Percentiles rank a stretch among this genome's conserved stretches.
Conservation (phyloP, 2,797 vertebrate species). For the Hippocampus kuda region DNA sequence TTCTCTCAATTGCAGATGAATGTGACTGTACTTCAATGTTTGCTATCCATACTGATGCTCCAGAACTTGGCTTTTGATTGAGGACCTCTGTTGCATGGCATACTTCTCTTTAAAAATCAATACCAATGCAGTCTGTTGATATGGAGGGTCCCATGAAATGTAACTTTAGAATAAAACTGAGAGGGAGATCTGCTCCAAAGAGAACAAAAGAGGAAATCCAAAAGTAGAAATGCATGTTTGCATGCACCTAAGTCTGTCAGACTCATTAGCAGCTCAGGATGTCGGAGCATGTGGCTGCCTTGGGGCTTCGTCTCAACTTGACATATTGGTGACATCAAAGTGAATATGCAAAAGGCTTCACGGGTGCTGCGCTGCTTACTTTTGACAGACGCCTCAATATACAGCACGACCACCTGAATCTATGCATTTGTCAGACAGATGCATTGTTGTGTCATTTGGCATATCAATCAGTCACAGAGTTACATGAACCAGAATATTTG, state of each 20-base stretch:
- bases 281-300: conserved; percentile 35
- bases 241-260: conserved; percentile 6
- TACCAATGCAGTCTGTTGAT: not conserved
- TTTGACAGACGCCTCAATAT: conserved; percentile 27
- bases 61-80: not conserved
- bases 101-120: not conserved
- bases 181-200: not conserved
- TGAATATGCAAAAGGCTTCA: conserved; percentile 39
- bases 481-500: not conserved
- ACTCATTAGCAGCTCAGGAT: conserved; percentile 44
- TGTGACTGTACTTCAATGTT: not conserved
- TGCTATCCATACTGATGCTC: not conserved
- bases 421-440: not conserved
- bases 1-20: too few relatives aligned
- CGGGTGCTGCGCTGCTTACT: conserved; percentile 13
- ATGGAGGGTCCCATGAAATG: not conserved
- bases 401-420: conserved; percentile 1
- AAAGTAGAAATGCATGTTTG: not conserved
- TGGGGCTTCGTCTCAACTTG: conserved; percentile 26
- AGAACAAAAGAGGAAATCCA: not conserved
- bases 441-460: not conserved
- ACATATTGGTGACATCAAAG: conserved; percentile 52
- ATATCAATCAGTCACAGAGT: not conserved
- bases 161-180: not conserved
- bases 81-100: not conserved